Evolutionary conservation across 1,140 invertebrate genomes (phyloP).

Genomic region (Drosophila sproati): DNA sequence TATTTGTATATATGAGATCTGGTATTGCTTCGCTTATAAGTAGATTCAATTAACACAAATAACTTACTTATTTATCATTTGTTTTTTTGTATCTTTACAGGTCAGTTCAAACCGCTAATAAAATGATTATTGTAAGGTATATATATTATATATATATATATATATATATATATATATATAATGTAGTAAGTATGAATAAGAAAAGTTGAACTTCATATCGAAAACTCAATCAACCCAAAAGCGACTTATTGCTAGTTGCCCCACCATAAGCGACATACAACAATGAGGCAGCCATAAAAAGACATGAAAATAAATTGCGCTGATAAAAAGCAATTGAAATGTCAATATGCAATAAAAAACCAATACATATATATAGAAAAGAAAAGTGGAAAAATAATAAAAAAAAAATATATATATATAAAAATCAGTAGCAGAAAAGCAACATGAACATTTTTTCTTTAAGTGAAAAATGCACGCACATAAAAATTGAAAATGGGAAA

Average conservation of each 20-base stretch:
- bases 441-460: constrained; percentile 28
- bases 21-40: constrained; percentile 11
- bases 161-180: not conserved
- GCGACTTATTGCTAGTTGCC: constrained; percentile 1
- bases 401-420: constrained; percentile 9
- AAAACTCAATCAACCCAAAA: constrained; percentile 18
- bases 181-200: not conserved
- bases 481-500: constrained; percentile 35
- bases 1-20: constrained; percentile 30
- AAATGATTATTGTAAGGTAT: not conserved
- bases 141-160: not conserved
- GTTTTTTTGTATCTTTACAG: constrained; percentile 55
- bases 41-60: constrained; percentile 20
- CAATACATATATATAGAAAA: constrained; percentile 2
- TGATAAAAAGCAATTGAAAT: constrained; percentile 63
- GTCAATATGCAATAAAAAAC: constrained; percentile 44
- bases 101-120: constrained; percentile 40
- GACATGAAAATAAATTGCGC: constrained; percentile 41
- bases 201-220: constrained; percentile 1
- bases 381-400: constrained; percentile 10
- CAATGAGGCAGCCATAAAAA: constrained; percentile 26
- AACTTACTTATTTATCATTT: constrained; percentile 30
- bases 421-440: constrained; percentile 9
- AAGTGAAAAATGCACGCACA: constrained; percentile 45
- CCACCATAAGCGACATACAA: constrained; percentile 13